Conservation (phyloP, 1,140 invertebrate species). For the Sitodiplosis mosellana region DNA sequence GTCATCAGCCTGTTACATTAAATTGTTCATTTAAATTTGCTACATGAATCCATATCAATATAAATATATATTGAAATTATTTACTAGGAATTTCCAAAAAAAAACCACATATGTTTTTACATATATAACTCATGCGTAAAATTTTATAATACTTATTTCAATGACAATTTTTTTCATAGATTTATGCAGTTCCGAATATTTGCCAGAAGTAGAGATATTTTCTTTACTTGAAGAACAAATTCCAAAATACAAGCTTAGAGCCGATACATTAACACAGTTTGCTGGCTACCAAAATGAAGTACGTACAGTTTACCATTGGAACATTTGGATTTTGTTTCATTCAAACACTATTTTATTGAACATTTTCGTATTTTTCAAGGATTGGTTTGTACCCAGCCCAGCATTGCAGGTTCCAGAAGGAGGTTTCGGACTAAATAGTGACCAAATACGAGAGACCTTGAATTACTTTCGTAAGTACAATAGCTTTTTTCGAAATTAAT, state of each 20-base stretch:
- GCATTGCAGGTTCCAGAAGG: conserved; percentile 49
- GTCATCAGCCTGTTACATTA: too few species aligned
- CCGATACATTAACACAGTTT: conserved; percentile 87
- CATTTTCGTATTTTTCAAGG: conserved; percentile 26
- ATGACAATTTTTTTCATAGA: conserved; percentile 37
- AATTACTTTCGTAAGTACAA: conserved; percentile 90
- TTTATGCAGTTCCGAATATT: conserved; percentile 67
- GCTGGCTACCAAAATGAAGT: conserved; percentile 79
- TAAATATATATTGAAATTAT: too few species aligned
- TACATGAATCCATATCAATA: too few species aligned
- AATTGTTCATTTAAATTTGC: too few species aligned
- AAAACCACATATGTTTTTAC: too few species aligned
- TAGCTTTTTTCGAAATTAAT: conserved; percentile 3
- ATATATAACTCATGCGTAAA: too few species aligned
- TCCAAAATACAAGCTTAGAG: conserved; percentile 80
- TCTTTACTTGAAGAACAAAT: conserved; percentile 89
- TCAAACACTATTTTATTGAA: not conserved
- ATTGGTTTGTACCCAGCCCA: conserved; percentile 83
- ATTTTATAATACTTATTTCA: conserved; percentile 1
- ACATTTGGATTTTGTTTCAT: too few species aligned
- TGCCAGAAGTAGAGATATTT: conserved; percentile 87
- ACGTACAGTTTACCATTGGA: not conserved
- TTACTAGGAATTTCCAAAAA: too few species aligned
- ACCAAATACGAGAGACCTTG: conserved; percentile 86
- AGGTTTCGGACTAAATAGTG: conserved; percentile 72